Evolutionary conservation across 2,113 vertebrate genomes (phyloP), one percentile per base, ranked within the genome.

Genomic region (Diglossa brunneiventris): DNA sequence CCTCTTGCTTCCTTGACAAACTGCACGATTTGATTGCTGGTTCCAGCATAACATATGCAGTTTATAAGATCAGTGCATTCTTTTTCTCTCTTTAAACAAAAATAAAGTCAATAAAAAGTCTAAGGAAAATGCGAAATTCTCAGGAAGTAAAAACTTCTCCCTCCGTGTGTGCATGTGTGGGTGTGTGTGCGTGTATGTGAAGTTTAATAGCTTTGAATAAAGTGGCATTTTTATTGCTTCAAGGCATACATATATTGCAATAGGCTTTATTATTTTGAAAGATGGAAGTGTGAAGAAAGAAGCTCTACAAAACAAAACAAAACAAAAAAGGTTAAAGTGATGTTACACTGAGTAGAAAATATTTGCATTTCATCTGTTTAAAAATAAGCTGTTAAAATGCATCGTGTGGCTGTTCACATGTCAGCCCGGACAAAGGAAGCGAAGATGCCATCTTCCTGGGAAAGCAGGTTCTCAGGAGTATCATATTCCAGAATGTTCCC

Each of bases 391-490:
- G 33, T 91, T 92, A 76, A 88, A 96, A 84, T 61, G 59, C 55
- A 33, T 56, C 18, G 7, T 56, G 84, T 7, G 14, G 47, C 49
- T 56, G 14, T 73, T 98, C 98, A 99, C 99, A 99, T 99, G 98
- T 99, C 99, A 15, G 99, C 99, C 56, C 98, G 98, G 93, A 99
- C 99, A 58, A 99, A 99, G 2, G 99, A 99, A 26, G 99, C 98
- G 30, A 99, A 99, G 96, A 99, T 97, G 83, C 99, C 97, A 4
- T 99, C 99, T 96, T 99, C 99, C 87, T 98, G 98, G 92, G 99
- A 99, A 93, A 99, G 95, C 3, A 99, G 98, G 56, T 98, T 98
- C 97, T 99, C 98, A 7, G 99, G 99, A 23, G 98, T 99, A 82
- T 99, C 99, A 0, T 99, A 99, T 94, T 99, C 99, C 94, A 99